These are phyloP conservation scores for Standfussiana lucernea DNA, from an alignment of 2,888 invertebrate species.

Conservation along the genomic window DNA sequence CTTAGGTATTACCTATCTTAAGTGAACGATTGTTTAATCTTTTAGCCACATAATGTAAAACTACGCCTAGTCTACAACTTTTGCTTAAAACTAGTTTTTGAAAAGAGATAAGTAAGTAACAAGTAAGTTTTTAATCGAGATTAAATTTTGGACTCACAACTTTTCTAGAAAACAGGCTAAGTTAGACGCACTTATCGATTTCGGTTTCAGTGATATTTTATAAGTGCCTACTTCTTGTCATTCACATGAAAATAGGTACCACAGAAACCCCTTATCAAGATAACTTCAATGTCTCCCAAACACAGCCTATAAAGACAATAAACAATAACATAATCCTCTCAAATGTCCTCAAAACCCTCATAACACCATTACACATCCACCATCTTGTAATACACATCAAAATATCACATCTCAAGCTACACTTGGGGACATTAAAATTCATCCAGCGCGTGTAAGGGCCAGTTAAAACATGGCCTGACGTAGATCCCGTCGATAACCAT, in stretches of 20 bases:
- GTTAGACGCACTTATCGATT: neutral
- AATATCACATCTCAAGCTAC: slow-evolving; percentile 56
- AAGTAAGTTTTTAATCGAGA: neutral
- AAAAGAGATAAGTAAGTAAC: neutral
- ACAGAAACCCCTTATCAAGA: neutral
- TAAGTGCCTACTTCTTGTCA: neutral
- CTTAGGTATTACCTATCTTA: accelerated
- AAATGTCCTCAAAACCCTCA: slow-evolving; percentile 23
- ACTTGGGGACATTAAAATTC: slow-evolving; percentile 86
- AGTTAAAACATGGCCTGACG: slow-evolving; percentile 81
- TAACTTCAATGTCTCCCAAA: neutral
- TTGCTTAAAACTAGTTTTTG: neutral
- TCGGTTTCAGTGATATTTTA: neutral
- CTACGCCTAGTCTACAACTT: neutral
- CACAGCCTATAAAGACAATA: slow-evolving; percentile 17
- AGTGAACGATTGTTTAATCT: neutral
- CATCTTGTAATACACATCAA: slow-evolving; percentile 54
- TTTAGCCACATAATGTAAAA: neutral
- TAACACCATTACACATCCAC: slow-evolving; percentile 45
- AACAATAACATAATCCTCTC: slow-evolving; percentile 37
- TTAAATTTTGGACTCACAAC: neutral
- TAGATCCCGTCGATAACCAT: slow-evolving; percentile 88
- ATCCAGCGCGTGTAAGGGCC: slow-evolving; percentile 84
- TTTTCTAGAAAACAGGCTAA: neutral
- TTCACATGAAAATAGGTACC: neutral